Base-by-base conservation (phyloP, 2,113 vertebrate species). In the Phyllostomus hastatus region DNA sequence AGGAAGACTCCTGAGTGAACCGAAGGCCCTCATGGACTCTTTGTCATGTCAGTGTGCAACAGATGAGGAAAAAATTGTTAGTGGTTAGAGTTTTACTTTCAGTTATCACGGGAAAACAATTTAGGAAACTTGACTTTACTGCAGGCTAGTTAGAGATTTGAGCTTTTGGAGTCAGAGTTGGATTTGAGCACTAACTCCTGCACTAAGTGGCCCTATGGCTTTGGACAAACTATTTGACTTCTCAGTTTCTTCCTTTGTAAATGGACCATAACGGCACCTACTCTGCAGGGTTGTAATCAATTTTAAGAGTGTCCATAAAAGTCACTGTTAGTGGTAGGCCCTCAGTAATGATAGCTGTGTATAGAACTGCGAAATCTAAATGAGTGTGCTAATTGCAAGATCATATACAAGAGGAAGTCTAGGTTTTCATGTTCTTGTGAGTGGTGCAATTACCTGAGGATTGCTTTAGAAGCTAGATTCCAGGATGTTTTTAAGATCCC, bases 41-140 rank as follows among this genome's bases (percentile, higher is more conserved):
- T 90, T 28, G 26, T 85, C 38, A 38, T 78, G 22, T 78, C 41
- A 81, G 0, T 48, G 31, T 69, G 33, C 20, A 43, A 24, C 64
- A 54, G 48, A 48, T 73, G n/a, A 88, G 31, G 33, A 80, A 41
- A 10, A 52, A 86, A 72, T 78, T 69, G n/a, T 67, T n/a, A 33
- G 2, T 88, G 78, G 46, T 52, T 57, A 72, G 81, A 90, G 64
- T n/a, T 85, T 82, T 88, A 38, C 48, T 61, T 92, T 81, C 38
- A 83, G 22, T 64, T 31, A 2, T 90, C 73, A 50, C 69, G 48
- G 88, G 79, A 64, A 96, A 76, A 66, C 50, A 92, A 6, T 79
- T 66, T 84, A 87, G 94, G 41, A 81, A 94, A 85, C 22, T 86
- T 86, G 52, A 66, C 66, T 95, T 54, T 95, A 35, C 50, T 88